A percentile compares a stretch with the other conserved stretches of the same genome.
phyloP scores from a whole-genome alignment of 2,888 invertebrate species.

The Dasysyrphus tricinctus region DNA sequence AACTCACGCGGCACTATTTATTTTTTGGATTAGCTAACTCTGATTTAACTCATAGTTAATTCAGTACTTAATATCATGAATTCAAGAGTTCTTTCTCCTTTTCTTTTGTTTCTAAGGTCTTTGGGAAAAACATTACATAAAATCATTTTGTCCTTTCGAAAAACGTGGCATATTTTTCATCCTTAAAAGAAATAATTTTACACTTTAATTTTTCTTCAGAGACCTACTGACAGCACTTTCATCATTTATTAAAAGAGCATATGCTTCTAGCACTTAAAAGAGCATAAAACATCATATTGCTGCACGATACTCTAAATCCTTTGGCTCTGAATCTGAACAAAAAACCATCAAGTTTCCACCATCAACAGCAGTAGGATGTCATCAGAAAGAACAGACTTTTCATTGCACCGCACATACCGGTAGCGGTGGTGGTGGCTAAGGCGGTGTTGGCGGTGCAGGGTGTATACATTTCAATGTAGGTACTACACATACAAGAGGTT shows the following conservation, averaged over 20 bases:
- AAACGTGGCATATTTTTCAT: background rate
- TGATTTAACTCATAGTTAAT: too few species aligned
- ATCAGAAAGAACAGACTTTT: constrained; percentile 32
- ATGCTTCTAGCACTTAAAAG: constrained; percentile 42
- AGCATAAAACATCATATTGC: constrained; percentile 29
- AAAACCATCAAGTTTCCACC: constrained; percentile 18
- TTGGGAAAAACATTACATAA: too few species aligned
- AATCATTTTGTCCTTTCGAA: background rate
- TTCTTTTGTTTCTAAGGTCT: too few species aligned
- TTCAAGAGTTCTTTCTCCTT: too few species aligned
- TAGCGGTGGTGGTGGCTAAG: background rate
- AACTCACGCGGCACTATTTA: too few species aligned
- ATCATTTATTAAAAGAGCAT: constrained; percentile 44
- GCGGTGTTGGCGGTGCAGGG: background rate
- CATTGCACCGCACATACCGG: constrained; percentile 12
- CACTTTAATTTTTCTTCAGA: background rate
- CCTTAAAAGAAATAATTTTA: background rate
- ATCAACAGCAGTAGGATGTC: constrained; percentile 44
- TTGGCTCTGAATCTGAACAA: background rate
- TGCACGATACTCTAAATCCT: constrained; percentile 34
- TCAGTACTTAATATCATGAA: too few species aligned
- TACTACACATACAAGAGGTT: constrained; percentile 5
- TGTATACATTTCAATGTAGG: constrained; percentile 44
- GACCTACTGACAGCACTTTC: constrained; percentile 8
- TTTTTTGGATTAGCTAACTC: too few species aligned